Evolutionary conservation across 2,113 vertebrate species (phyloP).

Genomic region (Centropristis striata): DNA sequence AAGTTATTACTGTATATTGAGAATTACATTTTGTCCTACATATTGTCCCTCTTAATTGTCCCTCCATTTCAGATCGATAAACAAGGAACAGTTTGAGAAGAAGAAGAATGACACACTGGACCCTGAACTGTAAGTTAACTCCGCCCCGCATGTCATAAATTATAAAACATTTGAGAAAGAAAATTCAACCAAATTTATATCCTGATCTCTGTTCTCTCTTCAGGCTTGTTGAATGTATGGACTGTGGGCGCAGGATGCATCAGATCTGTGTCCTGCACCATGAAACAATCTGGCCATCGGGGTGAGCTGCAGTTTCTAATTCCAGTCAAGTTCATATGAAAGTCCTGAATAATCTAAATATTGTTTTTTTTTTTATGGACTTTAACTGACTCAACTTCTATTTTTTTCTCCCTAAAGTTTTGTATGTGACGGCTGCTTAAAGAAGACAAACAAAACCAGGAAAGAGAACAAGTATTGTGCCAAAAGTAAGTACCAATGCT

Average conservation of each 20-base stretch:
- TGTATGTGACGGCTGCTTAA: constrained; percentile 94
- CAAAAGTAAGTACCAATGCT: constrained; percentile 92
- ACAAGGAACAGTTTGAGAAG: constrained; percentile 99
- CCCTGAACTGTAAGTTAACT: constrained; percentile 93
- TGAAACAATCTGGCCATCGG: constrained; percentile 96
- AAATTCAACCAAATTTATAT: not conserved
- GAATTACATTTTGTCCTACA: too few relatives aligned
- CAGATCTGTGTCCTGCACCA: constrained; percentile 98
- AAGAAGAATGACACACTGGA: constrained; percentile 99
- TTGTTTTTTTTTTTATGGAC: not conserved
- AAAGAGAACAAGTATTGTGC: constrained; percentile 99
- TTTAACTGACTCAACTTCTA: not conserved
- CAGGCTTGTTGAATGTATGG: constrained; percentile 97
- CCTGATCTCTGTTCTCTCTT: constrained; percentile 27
- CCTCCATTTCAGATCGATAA: constrained; percentile 93
- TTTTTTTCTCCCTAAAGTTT: constrained; percentile 85
- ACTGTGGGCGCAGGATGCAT: constrained; percentile 99
- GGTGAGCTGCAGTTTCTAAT: constrained; percentile 83
- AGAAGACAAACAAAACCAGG: constrained; percentile 93
- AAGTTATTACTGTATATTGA: too few relatives aligned
- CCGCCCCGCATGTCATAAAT: not conserved
- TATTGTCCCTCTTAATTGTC: not conserved
- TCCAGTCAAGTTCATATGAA: not conserved
- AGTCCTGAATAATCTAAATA: not conserved
- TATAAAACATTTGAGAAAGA: not conserved